phyloP scores from a whole-genome alignment of 2,797 vertebrate genomes.

The Moxostoma hubbsi region DNA sequence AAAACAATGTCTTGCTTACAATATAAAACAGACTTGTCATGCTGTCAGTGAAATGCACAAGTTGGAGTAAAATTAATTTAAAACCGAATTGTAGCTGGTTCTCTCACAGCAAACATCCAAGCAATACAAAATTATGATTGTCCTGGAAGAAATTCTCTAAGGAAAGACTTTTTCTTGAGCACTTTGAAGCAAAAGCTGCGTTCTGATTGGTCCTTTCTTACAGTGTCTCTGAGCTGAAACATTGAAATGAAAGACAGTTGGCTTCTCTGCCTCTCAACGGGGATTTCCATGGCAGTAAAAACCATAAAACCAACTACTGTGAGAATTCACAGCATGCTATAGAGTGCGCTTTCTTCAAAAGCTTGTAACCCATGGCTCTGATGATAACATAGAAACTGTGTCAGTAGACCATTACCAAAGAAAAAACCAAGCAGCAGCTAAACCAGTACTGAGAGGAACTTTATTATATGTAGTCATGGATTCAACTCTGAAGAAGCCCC shows the following conservation, averaged over 20 bases:
- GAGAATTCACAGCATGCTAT: conserved; percentile 5
- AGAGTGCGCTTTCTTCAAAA: conserved; percentile 2
- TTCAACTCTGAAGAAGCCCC: conserved; percentile 1
- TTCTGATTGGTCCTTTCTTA: not conserved
- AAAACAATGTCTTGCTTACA: conserved; percentile 29
- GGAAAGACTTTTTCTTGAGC: conserved; percentile 15
- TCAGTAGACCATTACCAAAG: conserved; percentile 24
- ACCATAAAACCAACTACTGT: conserved; percentile 4
- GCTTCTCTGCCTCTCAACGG: conserved; percentile 11
- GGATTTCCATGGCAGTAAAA: conserved; percentile 38
- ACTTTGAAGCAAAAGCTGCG: conserved; percentile 12
- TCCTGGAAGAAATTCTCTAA: conserved; percentile 17
- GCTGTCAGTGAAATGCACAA: conserved; percentile 24
- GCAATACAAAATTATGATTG: conserved; percentile 42
- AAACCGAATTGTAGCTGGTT: conserved; percentile 31
- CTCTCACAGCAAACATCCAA: conserved; percentile 36
- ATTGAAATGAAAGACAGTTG: conserved; percentile 33
- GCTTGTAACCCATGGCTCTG: conserved; percentile 16
- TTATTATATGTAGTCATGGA: conserved; percentile 4
- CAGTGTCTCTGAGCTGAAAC: not conserved
- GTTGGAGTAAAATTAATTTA: conserved; percentile 34
- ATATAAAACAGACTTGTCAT: conserved; percentile 19
- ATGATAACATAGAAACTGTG: conserved; percentile 14
- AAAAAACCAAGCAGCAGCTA: not conserved
- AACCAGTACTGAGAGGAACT: not conserved